Evolutionary conservation across 1,140 invertebrate species (phyloP).

Genomic region (Trichogramma pretiosum): DNA sequence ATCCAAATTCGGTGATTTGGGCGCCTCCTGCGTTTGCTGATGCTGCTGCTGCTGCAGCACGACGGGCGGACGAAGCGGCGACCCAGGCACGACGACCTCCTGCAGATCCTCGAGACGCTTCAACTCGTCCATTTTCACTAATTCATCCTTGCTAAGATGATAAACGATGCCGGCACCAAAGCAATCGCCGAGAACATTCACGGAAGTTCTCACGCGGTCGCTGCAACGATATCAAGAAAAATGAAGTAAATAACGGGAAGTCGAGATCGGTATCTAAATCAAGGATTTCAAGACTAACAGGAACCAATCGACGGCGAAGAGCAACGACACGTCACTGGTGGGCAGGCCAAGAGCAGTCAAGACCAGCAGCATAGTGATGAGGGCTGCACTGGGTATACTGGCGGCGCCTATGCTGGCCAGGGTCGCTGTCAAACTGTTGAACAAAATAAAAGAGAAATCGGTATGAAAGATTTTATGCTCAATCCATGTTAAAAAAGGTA

Average conservation of each 20-base stretch:
- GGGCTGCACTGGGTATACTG: constrained; percentile 64
- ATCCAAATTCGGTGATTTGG: too few species aligned
- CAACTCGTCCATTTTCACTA: constrained; percentile 46
- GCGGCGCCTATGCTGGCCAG: constrained; percentile 71
- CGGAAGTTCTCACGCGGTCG: constrained; percentile 63
- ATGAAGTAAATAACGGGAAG: background rate
- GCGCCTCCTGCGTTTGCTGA: too few species aligned
- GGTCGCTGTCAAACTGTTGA: constrained; percentile 64
- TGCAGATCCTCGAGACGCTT: constrained; percentile 33
- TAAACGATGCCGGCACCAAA: constrained; percentile 74
- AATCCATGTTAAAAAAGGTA: constrained; percentile 5
- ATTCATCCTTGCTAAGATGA: constrained; percentile 60
- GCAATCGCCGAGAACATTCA: constrained; percentile 74
- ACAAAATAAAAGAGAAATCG: constrained; percentile 22
- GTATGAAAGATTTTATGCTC: background rate
- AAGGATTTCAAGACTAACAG: constrained; percentile 63
- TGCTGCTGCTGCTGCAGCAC: too few species aligned
- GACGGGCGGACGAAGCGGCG: too few species aligned
- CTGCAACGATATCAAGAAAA: constrained; percentile 23
- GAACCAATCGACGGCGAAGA: constrained; percentile 70
- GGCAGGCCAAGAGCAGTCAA: constrained; percentile 64
- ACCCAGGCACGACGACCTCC: constrained; percentile 17
- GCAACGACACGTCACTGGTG: constrained; percentile 59
- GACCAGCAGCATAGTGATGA: constrained; percentile 73
- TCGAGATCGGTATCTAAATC: too few species aligned